Conservation (phyloP, 2,797 vertebrate species). For the Liparis tanakae region DNA sequence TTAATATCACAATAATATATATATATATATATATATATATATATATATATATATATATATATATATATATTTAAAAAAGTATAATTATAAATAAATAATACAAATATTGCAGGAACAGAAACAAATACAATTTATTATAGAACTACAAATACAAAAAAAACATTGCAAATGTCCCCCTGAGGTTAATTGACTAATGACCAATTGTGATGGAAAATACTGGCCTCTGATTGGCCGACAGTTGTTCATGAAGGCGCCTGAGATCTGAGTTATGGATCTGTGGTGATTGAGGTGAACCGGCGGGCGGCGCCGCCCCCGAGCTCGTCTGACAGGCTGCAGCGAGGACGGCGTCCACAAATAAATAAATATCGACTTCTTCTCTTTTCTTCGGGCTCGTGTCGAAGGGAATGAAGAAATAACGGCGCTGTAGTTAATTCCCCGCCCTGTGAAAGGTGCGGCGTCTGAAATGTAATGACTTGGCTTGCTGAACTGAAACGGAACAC, state of each 20-base stretch:
- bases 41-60: no score
- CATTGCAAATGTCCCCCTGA: no score
- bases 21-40: no score
- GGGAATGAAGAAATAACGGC: conserved; percentile 78
- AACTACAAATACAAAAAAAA: no score
- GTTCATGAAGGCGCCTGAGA: no score
- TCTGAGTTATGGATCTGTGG: no score
- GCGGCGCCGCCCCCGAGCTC: no score
- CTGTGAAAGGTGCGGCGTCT: conserved; percentile 79
- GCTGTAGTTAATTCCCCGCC: conserved; percentile 67
- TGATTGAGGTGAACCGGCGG: no score
- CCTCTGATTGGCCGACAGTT: background rate
- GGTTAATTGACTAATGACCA: background rate
- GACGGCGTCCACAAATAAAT: no score
- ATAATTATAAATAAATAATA: background rate
- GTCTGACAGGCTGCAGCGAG: no score
- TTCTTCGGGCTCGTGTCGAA: conserved; percentile 26
- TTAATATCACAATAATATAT: background rate
- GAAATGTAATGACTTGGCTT: conserved; percentile 86
- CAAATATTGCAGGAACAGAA: background rate
- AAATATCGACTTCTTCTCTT: conserved; percentile 34
- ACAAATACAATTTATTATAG: background rate
- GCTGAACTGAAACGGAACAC: conserved; percentile 84
- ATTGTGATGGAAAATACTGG: background rate
- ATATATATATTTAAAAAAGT: background rate